Base-by-base conservation (phyloP, 2,888 invertebrate species). In the Deilephila porcellus region DNA sequence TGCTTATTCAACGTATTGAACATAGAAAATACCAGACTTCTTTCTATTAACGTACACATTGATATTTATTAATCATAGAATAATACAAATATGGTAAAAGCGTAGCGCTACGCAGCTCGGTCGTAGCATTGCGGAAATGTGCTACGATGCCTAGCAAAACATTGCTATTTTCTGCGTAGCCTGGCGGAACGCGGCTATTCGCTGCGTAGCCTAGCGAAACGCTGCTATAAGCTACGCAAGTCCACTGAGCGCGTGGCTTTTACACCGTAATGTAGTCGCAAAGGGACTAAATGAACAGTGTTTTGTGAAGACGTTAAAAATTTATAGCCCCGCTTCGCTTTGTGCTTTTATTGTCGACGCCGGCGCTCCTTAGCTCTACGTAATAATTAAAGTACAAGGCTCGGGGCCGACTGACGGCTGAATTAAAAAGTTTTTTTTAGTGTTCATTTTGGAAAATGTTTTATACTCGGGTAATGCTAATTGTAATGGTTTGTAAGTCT, bases 281-380 rank as follows among this genome's bases (percentile, higher is more conserved):
- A 87, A 88, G 88, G 85, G 86, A 86, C 86, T 85, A 87, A 90
- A 87, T 85, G 88, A 87, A 86, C 85, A 82, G 78, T 84, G 88
- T 89, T 91, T 91, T 84, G 87, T 86, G 86, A 91, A 88, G 89
- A 89, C 89, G 86, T 93, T 92, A 93, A 93, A 91, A 90, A 91
- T 92, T 90, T 91, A 93, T 88, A 83, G 84, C 77, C 79, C 76
- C 83, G 81, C 83, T 81, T 84, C 84, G 86, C 90, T 89, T 90
- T 88, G 85, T 88, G 88, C 88, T 91, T 90, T 92, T 91, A 92
- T 86, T 88, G 71, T 71, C 70, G 70, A 71, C 70, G 70, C 70
- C 70, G 70, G 70, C 70, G 70, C 70, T 71, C 70, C 75, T 75
- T 76, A 73, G 75, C 71, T 60, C 74, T 71, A 77, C 77, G 82